Evolutionary conservation across 2,113 vertebrate genomes (phyloP).

Genomic region (Maccullochella peelii): DNA sequence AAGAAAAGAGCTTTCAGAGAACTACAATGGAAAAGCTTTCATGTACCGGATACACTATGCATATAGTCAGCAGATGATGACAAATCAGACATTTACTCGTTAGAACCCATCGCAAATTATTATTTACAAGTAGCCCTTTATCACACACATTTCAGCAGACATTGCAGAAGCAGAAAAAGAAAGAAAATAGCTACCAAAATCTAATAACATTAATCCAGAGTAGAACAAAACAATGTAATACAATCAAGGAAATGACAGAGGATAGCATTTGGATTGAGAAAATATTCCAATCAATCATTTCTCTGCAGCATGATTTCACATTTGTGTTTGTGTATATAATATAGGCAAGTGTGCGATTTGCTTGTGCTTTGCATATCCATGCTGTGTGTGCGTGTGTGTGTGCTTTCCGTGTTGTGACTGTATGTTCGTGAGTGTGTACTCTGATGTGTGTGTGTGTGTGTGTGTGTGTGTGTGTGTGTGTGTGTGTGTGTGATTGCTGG

Average conservation of each 20-base stretch:
- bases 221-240: background rate
- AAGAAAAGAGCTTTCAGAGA: slow-evolving; percentile 10
- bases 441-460: slow-evolving; percentile 42
- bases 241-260: background rate
- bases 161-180: background rate
- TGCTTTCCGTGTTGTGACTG: slow-evolving; percentile 5
- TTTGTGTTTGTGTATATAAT: slow-evolving; percentile 2
- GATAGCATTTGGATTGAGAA: background rate
- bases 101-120: slow-evolving; percentile 6
- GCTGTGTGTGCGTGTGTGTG: slow-evolving; percentile 3
- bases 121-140: slow-evolving; percentile 8
- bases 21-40: background rate
- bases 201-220: background rate
- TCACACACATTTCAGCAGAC: slow-evolving; percentile 4
- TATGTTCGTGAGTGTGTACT: background rate
- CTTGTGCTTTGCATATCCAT: slow-evolving; percentile 31
- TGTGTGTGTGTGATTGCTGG: slow-evolving; percentile 69
- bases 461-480: slow-evolving; percentile 47
- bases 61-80: background rate
- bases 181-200: background rate
- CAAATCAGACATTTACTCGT: slow-evolving; percentile 31
- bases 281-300: slow-evolving; percentile 18
- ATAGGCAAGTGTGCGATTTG: background rate
- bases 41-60: background rate
- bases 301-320: background rate